A percentile compares a stretch with the other conserved stretches of the same genome.
phyloP scores from a whole-genome alignment of 2,113 vertebrate species.

The Bothrops jararaca region DNA sequence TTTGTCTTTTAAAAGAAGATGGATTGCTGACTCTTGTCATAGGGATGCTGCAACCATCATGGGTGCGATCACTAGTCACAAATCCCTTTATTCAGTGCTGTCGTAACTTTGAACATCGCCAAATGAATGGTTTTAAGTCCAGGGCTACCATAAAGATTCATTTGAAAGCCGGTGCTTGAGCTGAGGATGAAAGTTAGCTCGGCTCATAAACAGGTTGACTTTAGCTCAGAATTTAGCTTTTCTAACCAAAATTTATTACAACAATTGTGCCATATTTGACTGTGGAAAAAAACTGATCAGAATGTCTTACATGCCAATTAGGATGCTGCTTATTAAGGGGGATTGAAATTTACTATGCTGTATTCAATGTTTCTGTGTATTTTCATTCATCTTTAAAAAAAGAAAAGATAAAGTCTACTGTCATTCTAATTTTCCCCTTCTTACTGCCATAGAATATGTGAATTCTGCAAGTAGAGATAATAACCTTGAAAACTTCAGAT shows the following conservation, averaged over 20 bases:
- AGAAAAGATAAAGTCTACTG: constrained; percentile 66
- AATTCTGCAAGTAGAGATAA: constrained; percentile 52
- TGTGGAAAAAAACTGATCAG: background rate
- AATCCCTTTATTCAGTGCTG: background rate
- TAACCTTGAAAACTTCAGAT: constrained; percentile 46
- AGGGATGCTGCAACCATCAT: background rate
- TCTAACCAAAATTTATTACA: background rate
- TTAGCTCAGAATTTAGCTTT: background rate
- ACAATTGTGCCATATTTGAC: background rate
- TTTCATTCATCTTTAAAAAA: constrained; percentile 53
- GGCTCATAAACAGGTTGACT: background rate
- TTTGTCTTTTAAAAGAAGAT: no score
- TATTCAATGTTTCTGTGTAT: constrained; percentile 65
- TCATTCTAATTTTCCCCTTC: constrained; percentile 57
- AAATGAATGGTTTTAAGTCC: background rate
- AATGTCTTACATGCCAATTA: background rate
- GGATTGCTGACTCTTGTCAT: no score
- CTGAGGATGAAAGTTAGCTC: background rate
- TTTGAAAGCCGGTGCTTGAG: background rate
- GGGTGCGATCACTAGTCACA: background rate
- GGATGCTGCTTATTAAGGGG: constrained; percentile 44
- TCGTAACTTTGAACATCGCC: background rate
- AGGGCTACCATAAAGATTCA: background rate
- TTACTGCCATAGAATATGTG: constrained; percentile 53
- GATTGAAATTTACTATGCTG: constrained; percentile 66